phyloP scores from a whole-genome alignment of 2,797 vertebrate genomes.

The Echiichthys vipera region DNA sequence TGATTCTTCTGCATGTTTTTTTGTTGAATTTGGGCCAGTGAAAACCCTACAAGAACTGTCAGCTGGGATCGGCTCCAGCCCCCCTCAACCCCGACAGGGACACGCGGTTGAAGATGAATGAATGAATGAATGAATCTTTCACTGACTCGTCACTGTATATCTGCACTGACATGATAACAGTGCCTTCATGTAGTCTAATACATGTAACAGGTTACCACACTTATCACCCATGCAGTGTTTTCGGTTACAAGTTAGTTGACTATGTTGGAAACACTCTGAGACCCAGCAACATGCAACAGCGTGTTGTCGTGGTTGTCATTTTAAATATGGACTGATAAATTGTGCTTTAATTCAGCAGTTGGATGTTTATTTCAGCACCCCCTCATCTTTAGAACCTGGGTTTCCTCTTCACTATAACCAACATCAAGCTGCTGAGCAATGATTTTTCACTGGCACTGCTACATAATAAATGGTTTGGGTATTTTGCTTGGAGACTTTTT shows the following conservation, averaged over 20 bases:
- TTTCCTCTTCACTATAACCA: neutral
- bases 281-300: neutral
- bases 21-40: neutral
- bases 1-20: neutral
- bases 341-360: neutral
- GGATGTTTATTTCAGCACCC: neutral
- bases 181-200: neutral
- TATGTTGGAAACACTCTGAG: neutral
- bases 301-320: neutral
- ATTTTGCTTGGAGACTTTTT: neutral
- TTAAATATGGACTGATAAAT: neutral
- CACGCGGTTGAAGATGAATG: too few species aligned
- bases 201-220: neutral
- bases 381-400: neutral
- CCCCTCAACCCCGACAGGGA: too few species aligned
- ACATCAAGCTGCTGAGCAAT: neutral
- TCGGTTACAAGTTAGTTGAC: neutral
- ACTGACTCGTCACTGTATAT: neutral
- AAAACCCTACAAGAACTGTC: neutral
- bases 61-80: too few species aligned
- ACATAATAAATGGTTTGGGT: neutral
- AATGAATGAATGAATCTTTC: too few species aligned
- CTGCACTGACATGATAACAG: neutral
- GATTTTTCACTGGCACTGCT: neutral
- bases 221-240: neutral